Percentiles rank a stretch among this genome's conserved stretches.
Evolutionary conservation across 1,140 invertebrate genomes (phyloP).

Genomic region (Atta colombica): DNA sequence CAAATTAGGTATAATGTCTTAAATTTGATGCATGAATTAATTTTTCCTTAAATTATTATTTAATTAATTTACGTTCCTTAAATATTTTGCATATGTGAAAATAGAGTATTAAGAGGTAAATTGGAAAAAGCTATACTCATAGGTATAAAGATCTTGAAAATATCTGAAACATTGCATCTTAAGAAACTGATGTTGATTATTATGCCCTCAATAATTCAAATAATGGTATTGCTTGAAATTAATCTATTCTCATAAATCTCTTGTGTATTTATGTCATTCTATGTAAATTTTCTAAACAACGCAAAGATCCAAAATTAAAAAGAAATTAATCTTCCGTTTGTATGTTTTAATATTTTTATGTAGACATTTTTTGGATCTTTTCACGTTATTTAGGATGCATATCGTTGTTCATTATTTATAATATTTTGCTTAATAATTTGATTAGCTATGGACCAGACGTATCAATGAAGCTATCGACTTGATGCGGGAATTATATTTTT

Average conservation of each 20-base stretch:
- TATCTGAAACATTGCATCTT: constrained; percentile 61
- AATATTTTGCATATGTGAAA: neutral
- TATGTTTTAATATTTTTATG: neutral
- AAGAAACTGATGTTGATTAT: constrained; percentile 55
- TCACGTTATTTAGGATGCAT: neutral
- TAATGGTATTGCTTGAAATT: constrained; percentile 66
- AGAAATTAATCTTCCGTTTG: neutral
- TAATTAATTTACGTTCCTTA: neutral
- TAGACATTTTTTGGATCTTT: neutral
- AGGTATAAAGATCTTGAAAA: constrained; percentile 69
- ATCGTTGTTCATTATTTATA: neutral
- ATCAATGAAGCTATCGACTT: constrained; percentile 75
- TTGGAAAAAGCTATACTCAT: constrained; percentile 60
- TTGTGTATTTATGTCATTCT: neutral
- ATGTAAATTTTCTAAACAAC: neutral
- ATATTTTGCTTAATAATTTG: neutral
- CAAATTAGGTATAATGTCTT: constrained; percentile 69
- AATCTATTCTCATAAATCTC: neutral
- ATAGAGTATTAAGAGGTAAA: constrained; percentile 71
- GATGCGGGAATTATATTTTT: constrained; percentile 65
- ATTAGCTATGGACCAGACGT: constrained; percentile 73
- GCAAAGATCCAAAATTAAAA: neutral
- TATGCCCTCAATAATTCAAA: constrained; percentile 72
- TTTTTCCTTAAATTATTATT: neutral
- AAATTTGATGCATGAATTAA: constrained; percentile 6